Evolutionary conservation across 2,797 vertebrate species (phyloP).

Genomic region (Mionectes olivaceus): DNA sequence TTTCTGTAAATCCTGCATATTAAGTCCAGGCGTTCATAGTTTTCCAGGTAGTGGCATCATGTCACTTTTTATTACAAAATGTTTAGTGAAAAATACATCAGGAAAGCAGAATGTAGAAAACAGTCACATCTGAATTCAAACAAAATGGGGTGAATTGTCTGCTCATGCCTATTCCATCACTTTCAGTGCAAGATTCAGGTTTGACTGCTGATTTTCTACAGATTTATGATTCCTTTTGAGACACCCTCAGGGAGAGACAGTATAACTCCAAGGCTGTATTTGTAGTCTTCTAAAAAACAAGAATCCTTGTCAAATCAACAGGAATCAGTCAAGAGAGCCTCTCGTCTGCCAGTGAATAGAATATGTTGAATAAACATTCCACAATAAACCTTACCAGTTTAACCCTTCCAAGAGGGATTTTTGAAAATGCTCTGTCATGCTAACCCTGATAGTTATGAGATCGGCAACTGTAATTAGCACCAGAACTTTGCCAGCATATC

Average conservation of each 20-base stretch:
- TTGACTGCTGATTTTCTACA: conserved; percentile 15
- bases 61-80: not conserved
- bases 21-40: not conserved
- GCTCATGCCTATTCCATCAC: not conserved
- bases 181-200: not conserved
- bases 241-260: not conserved
- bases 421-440: not conserved
- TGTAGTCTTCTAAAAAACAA: not conserved
- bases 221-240: not conserved
- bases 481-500: not conserved
- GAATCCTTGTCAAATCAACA: conserved; percentile 28
- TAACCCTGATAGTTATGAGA: not conserved
- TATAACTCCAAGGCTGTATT: not conserved
- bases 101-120: not conserved
- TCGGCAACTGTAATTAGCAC: not conserved
- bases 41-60: not conserved
- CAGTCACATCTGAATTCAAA: not conserved
- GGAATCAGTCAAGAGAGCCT: conserved; percentile 23
- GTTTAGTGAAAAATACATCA: not conserved
- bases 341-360: not conserved
- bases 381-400: not conserved
- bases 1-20: not conserved
- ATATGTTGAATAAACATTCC: not conserved
- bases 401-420: not conserved
- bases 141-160: not conserved